Evolutionary conservation across 2,888 invertebrate species (phyloP), one percentile per base, ranked within the genome.

Genomic region (Carcina quercana): DNA sequence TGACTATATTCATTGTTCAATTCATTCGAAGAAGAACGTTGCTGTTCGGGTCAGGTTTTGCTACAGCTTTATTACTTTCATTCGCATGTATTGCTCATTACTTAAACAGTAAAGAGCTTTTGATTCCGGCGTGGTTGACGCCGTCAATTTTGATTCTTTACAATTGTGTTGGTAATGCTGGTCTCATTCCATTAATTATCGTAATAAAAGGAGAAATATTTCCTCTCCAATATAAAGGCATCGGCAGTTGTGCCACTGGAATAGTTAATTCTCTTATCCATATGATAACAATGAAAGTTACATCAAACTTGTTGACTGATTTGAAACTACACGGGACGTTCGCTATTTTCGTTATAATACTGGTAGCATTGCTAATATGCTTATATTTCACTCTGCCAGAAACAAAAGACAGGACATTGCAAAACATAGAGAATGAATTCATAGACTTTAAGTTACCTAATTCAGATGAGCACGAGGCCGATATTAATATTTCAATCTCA

Each of bases 351-450:
- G 8, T 26, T 10, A n/a, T 20, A 8, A 5, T 26, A 7, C 19
- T 12, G 11, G n/a, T 15, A 1, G 14, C 6, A 5, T n/a, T 10
- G 7, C 15, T 32, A 4, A 4, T 26, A 3, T n/a, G 10, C 7
- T 21, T 26, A 5, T 26, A 11, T 20, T 32, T 27, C 10, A 12
- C 27, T 12, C 8, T 20, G 19, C 32, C 32, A 3, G 32, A 32
- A 17, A 26, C 32, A 3, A 32, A 32, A 15, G 32, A 32, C 7
- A 21, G 21, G 13, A 32, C 32, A 10, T 15, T 32, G 14, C 32
- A 46, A 6, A 37, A 43, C 25, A 46, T 46, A 15, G 32, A 30
- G 21, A 11, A 17, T 15, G 17, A 35, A 17, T 30, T 25, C 13
- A 20, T 32, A 8, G 14, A 26, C 17, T 11, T 38, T 10, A 35